phyloP scores from a whole-genome alignment of 2,113 vertebrate genomes.

The Nettapus auritus region DNA sequence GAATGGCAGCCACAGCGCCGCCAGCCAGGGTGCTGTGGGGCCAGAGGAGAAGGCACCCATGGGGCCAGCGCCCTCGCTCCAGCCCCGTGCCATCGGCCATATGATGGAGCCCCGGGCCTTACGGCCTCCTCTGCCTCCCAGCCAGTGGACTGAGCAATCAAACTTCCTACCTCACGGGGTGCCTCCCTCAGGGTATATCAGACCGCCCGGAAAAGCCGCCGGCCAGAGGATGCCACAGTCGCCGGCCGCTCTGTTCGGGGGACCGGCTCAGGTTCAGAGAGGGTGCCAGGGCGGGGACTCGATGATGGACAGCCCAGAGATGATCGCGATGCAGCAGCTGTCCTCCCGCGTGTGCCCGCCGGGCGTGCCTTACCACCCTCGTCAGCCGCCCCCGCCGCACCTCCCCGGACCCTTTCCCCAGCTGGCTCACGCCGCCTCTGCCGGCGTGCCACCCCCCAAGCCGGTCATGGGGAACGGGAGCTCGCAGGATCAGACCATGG shows the following conservation, averaged over 20 bases:
- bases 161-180: constrained; percentile 84
- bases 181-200: constrained; percentile 80
- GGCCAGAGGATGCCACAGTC: constrained; percentile 70
- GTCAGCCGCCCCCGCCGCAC: constrained; percentile 72
- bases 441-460: constrained; percentile 55
- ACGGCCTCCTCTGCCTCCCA: constrained; percentile 79
- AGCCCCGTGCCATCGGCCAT: constrained; percentile 72
- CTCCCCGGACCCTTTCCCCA: constrained; percentile 78
- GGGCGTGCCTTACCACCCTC: constrained; percentile 79
- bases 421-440: constrained; percentile 73
- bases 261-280: constrained; percentile 75
- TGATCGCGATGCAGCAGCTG: constrained; percentile 97
- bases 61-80: constrained; percentile 67
- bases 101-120: constrained; percentile 80
- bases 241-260: constrained; percentile 60
- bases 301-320: constrained; percentile 98
- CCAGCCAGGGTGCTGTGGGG: constrained; percentile 69
- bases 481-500: constrained; percentile 62
- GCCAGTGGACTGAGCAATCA: constrained; percentile 87
- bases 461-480: constrained; percentile 50
- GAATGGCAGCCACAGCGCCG: constrained; percentile 81
- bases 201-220: constrained; percentile 74
- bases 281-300: constrained; percentile 85
- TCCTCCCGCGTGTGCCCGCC: constrained; percentile 90
- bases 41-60: constrained; percentile 68